Evolutionary conservation across 2,797 vertebrate genomes (phyloP).

Genomic region (Yasuhikotakia modesta): DNA sequence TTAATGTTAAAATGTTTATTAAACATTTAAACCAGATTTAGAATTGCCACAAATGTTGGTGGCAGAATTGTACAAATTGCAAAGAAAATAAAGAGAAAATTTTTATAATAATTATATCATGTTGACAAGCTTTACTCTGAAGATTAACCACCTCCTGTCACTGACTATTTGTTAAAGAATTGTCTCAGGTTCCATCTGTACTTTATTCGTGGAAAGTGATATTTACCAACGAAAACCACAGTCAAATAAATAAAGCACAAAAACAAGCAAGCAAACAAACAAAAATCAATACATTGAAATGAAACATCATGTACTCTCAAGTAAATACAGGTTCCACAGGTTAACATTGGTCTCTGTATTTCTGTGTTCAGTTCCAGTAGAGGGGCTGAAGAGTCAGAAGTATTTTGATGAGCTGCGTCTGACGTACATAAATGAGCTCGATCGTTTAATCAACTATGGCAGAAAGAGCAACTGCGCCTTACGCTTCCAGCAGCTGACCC

Average conservation of each 20-base stretch:
- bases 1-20: too few relatives aligned
- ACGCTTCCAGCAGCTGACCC: slow-evolving; percentile 93
- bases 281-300: not conserved
- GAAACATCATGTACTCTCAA: not conserved
- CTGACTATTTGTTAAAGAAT: not conserved
- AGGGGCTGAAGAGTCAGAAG: slow-evolving; percentile 96
- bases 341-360: slow-evolving; percentile 10
- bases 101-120: not conserved
- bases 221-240: not conserved
- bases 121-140: not conserved
- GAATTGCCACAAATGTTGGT: not conserved
- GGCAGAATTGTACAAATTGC: not conserved
- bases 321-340: not conserved
- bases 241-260: not conserved
- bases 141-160: not conserved
- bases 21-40: not conserved
- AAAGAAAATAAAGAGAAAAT: not conserved
- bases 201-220: not conserved
- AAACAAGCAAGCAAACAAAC: not conserved
- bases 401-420: slow-evolving; percentile 95
- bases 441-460: slow-evolving; percentile 88
- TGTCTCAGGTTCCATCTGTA: not conserved
- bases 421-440: slow-evolving; percentile 96
- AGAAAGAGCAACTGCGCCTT: slow-evolving; percentile 82
- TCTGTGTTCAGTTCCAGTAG: slow-evolving; percentile 86